phyloP scores from a whole-genome alignment of 2,113 vertebrate species.

The Phasianus colchicus region DNA sequence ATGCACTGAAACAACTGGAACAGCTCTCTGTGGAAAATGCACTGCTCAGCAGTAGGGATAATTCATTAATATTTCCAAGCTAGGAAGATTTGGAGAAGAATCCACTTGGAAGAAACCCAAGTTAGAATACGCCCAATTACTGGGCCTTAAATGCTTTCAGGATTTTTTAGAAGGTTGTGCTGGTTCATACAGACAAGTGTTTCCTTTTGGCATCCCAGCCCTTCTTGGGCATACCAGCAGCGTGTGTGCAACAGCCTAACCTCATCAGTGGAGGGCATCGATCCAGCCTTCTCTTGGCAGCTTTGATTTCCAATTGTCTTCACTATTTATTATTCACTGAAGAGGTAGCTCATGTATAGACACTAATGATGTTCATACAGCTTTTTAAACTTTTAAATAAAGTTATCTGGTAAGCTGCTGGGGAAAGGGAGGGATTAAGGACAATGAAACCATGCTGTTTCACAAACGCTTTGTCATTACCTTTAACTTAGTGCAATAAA shows the following conservation, averaged over 20 bases:
- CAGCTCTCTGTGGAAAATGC: constrained; percentile 36
- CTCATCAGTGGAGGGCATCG: constrained; percentile 9
- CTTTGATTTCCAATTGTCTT: neutral
- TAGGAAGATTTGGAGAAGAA: constrained; percentile 53
- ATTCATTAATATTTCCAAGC: constrained; percentile 64
- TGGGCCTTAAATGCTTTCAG: constrained; percentile 46
- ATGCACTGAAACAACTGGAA: constrained; percentile 37
- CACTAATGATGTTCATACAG: neutral
- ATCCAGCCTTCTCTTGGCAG: constrained; percentile 35
- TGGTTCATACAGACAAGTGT: neutral
- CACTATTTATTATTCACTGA: neutral
- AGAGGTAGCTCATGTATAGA: neutral
- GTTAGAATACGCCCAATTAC: constrained; percentile 47
- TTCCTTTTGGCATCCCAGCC: constrained; percentile 51
- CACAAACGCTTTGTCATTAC: neutral
- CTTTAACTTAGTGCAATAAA: constrained; percentile 1
- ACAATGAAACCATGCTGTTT: constrained; percentile 16
- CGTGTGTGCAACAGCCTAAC: neutral
- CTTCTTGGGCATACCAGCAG: neutral
- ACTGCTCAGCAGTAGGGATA: constrained; percentile 50
- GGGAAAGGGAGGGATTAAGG: neutral
- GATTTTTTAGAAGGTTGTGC: constrained; percentile 44
- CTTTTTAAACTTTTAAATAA: constrained; percentile 14
- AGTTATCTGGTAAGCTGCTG: accelerated
- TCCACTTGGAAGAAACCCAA: constrained; percentile 40